A percentile compares a stretch with the other conserved stretches of the same genome.
Evolutionary conservation across 2,888 invertebrate genomes (phyloP).

Genomic region (Ectropis crepuscularia): DNA sequence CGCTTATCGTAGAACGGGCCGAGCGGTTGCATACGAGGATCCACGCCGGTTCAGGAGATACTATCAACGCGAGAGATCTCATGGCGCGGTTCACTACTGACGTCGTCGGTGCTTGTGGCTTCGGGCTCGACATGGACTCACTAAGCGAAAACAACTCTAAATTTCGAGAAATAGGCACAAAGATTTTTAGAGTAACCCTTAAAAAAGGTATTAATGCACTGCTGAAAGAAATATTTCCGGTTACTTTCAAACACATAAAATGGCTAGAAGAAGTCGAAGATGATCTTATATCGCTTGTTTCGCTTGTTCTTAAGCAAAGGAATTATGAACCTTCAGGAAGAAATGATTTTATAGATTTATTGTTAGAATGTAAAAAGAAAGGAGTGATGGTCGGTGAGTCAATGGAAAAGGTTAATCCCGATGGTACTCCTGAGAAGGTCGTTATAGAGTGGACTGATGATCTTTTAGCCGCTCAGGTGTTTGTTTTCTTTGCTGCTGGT

Average conservation of each 20-base stretch:
- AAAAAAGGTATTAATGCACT: conserved; percentile 10
- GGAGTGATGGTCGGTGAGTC: conserved; percentile 61
- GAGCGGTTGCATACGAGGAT: no score
- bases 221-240: conserved; percentile 11
- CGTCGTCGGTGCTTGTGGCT: conserved; percentile 61
- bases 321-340: conserved; percentile 57
- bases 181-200: conserved; percentile 43
- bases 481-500: conserved; percentile 60
- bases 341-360: conserved; percentile 57
- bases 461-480: no score
- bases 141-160: conserved; percentile 54
- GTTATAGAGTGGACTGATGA: no score
- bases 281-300: conserved; percentile 35
- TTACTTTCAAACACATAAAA: conserved; percentile 3
- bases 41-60: conserved; percentile 47
- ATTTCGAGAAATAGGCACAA: conserved; percentile 52
- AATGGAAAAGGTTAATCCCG: conserved; percentile 42
- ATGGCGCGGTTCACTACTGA: conserved; percentile 63
- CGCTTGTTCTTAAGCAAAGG: conserved; percentile 52
- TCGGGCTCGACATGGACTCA: conserved; percentile 56
- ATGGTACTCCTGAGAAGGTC: no score
- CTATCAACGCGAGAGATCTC: conserved; percentile 53
- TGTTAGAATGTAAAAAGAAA: conserved; percentile 52
- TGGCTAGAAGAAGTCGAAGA: conserved; percentile 34
- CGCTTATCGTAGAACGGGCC: no score